Evolutionary conservation across 2,888 invertebrate genomes (phyloP).

Genomic region (Xanthia icteritia): DNA sequence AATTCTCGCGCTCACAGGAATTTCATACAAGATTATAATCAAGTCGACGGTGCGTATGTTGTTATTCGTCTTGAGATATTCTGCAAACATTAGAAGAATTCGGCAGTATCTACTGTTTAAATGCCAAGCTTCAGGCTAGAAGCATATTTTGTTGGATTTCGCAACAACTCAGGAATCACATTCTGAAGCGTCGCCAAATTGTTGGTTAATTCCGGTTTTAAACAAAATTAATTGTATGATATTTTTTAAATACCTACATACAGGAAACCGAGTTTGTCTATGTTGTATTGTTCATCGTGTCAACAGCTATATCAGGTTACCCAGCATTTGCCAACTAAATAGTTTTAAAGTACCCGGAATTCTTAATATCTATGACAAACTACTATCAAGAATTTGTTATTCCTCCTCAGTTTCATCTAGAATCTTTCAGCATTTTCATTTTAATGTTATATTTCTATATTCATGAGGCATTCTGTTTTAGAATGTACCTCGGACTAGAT

Average conservation of each 20-base stretch:
- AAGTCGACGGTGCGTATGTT: slow-evolving; percentile 65
- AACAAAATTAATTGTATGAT: slow-evolving; percentile 20
- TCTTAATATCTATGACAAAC: neutral
- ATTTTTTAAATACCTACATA: slow-evolving; percentile 1
- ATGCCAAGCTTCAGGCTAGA: slow-evolving; percentile 49
- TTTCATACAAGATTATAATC: slow-evolving; percentile 80
- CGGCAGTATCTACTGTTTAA: slow-evolving; percentile 36
- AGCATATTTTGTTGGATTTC: slow-evolving; percentile 42
- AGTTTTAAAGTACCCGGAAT: neutral
- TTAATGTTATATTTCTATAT: neutral
- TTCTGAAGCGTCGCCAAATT: slow-evolving; percentile 64
- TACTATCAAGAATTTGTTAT: neutral
- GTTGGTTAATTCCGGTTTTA: slow-evolving; percentile 40
- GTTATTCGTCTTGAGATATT: slow-evolving; percentile 63
- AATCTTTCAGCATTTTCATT: neutral
- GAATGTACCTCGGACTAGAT: slow-evolving; percentile 60
- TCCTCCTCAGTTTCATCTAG: neutral
- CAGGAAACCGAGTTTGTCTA: slow-evolving; percentile 8
- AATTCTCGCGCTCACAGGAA: slow-evolving; percentile 80
- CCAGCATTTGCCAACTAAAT: slow-evolving; percentile 29
- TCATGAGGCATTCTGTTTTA: slow-evolving; percentile 28
- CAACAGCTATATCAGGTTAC: slow-evolving; percentile 39
- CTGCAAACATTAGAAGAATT: slow-evolving; percentile 64
- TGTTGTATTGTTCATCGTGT: slow-evolving; percentile 24
- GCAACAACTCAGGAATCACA: slow-evolving; percentile 37